These are phyloP conservation scores for Gymnodraco acuticeps DNA, from an alignment of 2,797 vertebrate species.

Conservation along the genomic window DNA sequence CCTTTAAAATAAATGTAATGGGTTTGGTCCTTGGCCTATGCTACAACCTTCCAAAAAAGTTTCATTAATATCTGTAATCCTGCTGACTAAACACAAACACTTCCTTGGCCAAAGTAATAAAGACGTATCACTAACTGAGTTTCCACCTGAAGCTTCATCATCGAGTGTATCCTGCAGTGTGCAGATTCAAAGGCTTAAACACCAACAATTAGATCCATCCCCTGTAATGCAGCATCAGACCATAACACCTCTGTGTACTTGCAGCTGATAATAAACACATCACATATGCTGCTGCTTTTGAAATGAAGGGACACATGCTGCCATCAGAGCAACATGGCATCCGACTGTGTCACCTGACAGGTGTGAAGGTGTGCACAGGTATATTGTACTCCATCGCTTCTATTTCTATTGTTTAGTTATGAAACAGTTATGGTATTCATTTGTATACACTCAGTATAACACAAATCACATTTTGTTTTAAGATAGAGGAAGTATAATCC, in stretches of 20 bases:
- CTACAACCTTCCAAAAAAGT: too few species aligned
- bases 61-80: too few species aligned
- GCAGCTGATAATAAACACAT: neutral
- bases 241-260: neutral
- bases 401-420: neutral
- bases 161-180: neutral
- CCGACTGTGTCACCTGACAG: too few species aligned
- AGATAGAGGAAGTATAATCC: neutral
- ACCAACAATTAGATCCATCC: neutral
- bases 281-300: neutral
- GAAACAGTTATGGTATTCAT: neutral
- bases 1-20: too few species aligned
- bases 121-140: neutral
- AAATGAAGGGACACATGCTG: neutral
- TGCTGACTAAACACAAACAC: too few species aligned
- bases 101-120: neutral
- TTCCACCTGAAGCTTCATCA: neutral
- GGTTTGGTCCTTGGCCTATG: too few species aligned
- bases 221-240: neutral
- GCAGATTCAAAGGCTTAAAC: neutral
- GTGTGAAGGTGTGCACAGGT: neutral
- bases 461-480: neutral
- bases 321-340: neutral
- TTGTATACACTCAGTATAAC: neutral
- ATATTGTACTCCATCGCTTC: neutral